phyloP scores from a whole-genome alignment of 2,888 invertebrate species.

The Acleris laterana region DNA sequence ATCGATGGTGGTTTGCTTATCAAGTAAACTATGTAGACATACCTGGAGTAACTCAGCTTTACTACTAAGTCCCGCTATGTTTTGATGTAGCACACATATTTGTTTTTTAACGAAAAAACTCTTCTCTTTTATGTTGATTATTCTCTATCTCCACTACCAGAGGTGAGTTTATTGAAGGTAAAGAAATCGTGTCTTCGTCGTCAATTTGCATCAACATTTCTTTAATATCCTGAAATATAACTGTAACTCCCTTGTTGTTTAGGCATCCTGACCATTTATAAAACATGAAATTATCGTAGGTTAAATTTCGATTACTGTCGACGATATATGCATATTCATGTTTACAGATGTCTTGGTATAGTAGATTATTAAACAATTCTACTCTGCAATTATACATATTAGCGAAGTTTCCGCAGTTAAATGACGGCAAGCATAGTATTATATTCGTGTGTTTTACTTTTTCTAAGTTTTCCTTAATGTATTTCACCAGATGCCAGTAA shows the following conservation, averaged over 20 bases:
- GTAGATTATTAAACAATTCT: neutral
- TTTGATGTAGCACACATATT: slow-evolving; percentile 4
- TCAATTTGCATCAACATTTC: neutral
- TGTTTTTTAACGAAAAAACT: slow-evolving; percentile 9
- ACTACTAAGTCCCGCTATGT: slow-evolving; percentile 8
- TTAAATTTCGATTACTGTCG: slow-evolving; percentile 1
- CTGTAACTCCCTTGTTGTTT: neutral
- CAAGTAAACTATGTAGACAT: neutral
- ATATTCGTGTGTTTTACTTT: slow-evolving; percentile 1
- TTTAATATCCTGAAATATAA: neutral
- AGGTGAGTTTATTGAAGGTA: neutral
- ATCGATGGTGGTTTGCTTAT: neutral
- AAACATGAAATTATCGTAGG: slow-evolving; percentile 5
- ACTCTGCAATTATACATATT: slow-evolving; percentile 4
- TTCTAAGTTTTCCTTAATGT: neutral
- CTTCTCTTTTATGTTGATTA: neutral
- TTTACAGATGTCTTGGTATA: neutral
- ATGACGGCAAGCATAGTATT: neutral
- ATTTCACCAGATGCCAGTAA: neutral
- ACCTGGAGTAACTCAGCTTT: slow-evolving; percentile 1
- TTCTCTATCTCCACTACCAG: neutral
- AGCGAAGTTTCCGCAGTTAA: neutral
- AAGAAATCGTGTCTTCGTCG: neutral
- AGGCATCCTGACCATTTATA: neutral
- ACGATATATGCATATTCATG: slow-evolving; percentile 7